phyloP scores from a whole-genome alignment of 2,888 invertebrate species.

The Helobdella robusta region DNA sequence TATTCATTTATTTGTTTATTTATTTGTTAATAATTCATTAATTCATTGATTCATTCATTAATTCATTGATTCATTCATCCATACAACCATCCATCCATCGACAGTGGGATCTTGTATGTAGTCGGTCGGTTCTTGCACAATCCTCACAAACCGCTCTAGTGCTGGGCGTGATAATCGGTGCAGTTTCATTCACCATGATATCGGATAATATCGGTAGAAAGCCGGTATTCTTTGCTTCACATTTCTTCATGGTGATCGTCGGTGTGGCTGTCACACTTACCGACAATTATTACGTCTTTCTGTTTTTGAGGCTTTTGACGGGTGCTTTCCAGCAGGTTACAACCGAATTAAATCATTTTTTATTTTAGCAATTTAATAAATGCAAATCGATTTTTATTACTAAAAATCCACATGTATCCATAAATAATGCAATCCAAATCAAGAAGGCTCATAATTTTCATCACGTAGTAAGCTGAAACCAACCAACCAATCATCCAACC shows the following conservation, averaged over 20 bases:
- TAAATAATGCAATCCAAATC: no score
- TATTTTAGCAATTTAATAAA: background rate
- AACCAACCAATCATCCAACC: background rate
- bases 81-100: no score
- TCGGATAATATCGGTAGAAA: conserved; percentile 37
- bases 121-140: conserved; percentile 32
- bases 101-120: conserved; percentile 38
- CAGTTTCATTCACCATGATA: conserved; percentile 35
- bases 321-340: conserved; percentile 37
- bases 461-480: no score
- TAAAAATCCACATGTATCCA: no score
- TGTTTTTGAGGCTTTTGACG: conserved; percentile 33
- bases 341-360: background rate
- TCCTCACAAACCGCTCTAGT: conserved; percentile 36
- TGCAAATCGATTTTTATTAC: background rate
- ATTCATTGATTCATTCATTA: no score
- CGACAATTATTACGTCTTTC: conserved; percentile 34
- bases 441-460: no score
- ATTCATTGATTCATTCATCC: no score
- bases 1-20: no score
- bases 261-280: conserved; percentile 33
- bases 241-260: conserved; percentile 33
- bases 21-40: no score
- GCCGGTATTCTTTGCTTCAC: conserved; percentile 35
- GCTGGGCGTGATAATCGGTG: conserved; percentile 37